Evolutionary conservation across 2,113 vertebrate genomes (phyloP), one percentile per base, ranked within the genome.

Genomic region (Fulica atra): DNA sequence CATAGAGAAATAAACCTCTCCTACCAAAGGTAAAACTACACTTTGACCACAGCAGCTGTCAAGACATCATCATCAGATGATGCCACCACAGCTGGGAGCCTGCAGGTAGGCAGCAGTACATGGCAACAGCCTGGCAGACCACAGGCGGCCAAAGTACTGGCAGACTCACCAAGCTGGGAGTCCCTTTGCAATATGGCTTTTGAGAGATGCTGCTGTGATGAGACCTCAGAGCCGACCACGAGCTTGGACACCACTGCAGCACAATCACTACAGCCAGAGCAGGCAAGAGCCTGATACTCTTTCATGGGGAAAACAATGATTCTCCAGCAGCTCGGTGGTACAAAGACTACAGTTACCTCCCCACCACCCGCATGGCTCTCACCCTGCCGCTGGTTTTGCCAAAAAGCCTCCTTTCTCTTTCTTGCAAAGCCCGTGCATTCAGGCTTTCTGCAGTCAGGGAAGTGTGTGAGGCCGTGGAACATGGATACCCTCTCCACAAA

Each of bases 261-360:
- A 89, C 25, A 57, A 59, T 40, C 4, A 5, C 15, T 40, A 40
- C 24, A 48, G n/a, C 15, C 78, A 72, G 33, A 46, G 18, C 51
- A 81, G 46, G 33, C 0, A 3, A 54, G 10, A 84, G 16, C 16
- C 29, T 2, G 4, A 25, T 10, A 7, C 29, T 29, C 16, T 35
- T 63, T 42, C 14, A 9, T 2, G 3, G 9, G 19, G 21, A 19
- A 88, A 48, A 76, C 3, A 3, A 23, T 13, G 33, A 33, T 35
- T 10, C 29, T 73, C 38, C 3, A 1, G 26, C 21, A 69, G 48
- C 23, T 33, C 4, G 0, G 31, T 0, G 0, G 33, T 18, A 4
- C n/a, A 24, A 25, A 36, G 35, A 25, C 19, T 44, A 21, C 10
- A 29, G 57, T 28, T 42, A 38, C 20, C 28, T 65, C 28, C 16